Conservation (phyloP, 2,113 vertebrate genomes). For the Strix uralensis region DNA sequence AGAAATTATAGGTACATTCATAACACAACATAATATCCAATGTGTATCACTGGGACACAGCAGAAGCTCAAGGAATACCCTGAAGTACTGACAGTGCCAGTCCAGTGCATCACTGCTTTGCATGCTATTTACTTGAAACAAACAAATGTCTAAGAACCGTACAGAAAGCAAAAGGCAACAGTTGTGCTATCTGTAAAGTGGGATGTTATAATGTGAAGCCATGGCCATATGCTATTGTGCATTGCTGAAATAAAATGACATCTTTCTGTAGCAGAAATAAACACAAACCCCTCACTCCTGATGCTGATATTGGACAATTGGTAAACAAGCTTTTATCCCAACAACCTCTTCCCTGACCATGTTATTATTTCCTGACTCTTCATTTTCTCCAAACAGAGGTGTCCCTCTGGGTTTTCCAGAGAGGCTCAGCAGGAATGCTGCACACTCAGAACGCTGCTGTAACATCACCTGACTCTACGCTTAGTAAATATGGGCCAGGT, state of each 20-base stretch:
- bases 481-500: background rate
- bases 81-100: background rate
- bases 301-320: background rate
- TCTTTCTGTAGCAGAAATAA: background rate
- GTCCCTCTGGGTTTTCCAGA: background rate
- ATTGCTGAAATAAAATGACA: background rate
- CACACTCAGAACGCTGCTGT: background rate
- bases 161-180: background rate
- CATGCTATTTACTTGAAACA: background rate
- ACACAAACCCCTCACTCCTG: background rate
- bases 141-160: background rate
- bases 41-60: background rate
- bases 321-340: background rate
- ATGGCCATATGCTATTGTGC: background rate
- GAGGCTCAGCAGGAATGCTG: background rate
- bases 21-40: background rate
- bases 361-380: background rate
- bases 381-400: background rate
- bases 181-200: background rate
- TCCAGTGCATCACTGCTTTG: background rate
- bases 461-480: background rate
- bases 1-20: background rate
- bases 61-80: background rate
- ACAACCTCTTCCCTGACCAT: background rate
- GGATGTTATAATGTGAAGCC: background rate